Base-by-base conservation (phyloP, 2,113 vertebrate genomes). In the Corapipo altera region DNA sequence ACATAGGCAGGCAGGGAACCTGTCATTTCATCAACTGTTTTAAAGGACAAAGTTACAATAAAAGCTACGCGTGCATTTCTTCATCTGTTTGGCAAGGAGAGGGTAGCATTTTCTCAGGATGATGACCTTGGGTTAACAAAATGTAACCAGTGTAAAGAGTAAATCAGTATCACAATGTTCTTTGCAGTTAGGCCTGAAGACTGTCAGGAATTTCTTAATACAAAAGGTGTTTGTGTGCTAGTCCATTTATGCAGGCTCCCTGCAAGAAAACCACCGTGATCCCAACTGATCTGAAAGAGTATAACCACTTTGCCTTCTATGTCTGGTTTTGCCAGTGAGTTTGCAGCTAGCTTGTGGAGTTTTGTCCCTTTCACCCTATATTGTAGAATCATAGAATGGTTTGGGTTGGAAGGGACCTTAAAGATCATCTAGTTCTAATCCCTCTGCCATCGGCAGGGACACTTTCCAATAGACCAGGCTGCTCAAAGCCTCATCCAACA, bases 91-190 rank as follows among this genome's bases (percentile, higher is more conserved):
- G 76, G 73, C 88, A 86, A 65, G 43, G 72, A 57, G 46, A 84
- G 44, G 72, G 37, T 52, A 91, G 65, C 79, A 77, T 96, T 94
- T 95, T 88, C 82, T 93, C 66, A 72, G 77, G 52, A 95, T 78
- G 61, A 65, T 93, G 92, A 96, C 85, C 88, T 92, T 91, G 90
- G 89, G 61, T 78, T 96, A 90, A 67, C 88, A 81, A 89, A 88
- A 80, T 84, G 73, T 78, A 27, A 1, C 83, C 83, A 87, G 27
- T 84, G 81, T 88, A 88, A 91, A 88, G 88, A 96, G 82, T 84
- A 90, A 84, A 95, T 92, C 91, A 81, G 75, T 93, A 73, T 74
- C 89, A 65, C 83, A 81, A 8, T 91, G 44, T 75, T 61, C 65
- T 93, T 95, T 93, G 95, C 84, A 72, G 82, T 64, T 88, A 65